phyloP scores from a whole-genome alignment of 1,140 invertebrate species.

The Scylla paramamosain region DNA sequence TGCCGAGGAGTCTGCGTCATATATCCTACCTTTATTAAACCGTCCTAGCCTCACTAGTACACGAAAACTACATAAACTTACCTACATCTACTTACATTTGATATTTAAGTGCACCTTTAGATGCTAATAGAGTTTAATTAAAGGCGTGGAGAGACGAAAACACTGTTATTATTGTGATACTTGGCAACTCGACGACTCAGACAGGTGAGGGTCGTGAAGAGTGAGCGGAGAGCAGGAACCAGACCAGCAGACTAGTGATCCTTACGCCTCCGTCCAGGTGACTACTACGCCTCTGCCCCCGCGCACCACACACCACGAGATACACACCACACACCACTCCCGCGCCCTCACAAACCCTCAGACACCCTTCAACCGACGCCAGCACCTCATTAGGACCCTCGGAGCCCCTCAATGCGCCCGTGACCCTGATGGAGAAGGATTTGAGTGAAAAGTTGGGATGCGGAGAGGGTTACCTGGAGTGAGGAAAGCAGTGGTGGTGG shows the following conservation, averaged over 20 bases:
- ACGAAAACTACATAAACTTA: not conserved
- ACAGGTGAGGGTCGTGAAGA: too few relatives aligned
- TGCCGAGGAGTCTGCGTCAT: not conserved
- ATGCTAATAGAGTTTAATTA: not conserved
- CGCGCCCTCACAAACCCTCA: not conserved
- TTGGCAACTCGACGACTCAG: too few relatives aligned
- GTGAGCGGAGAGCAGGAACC: conserved; percentile 25
- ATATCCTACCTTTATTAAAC: not conserved
- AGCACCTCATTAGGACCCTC: not conserved
- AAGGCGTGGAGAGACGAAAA: not conserved
- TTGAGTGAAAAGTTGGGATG: not conserved
- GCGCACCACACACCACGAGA: not conserved
- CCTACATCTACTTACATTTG: not conserved
- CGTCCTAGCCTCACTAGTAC: not conserved
- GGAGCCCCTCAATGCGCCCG: not conserved
- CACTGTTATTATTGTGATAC: too few relatives aligned
- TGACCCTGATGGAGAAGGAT: not conserved
- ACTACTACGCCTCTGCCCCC: not conserved
- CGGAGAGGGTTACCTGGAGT: not conserved
- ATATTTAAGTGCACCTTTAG: not conserved
- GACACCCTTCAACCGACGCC: not conserved
- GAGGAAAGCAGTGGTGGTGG: not conserved
- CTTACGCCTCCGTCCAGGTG: not conserved
- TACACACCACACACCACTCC: not conserved
- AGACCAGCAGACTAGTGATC: not conserved